phyloP scores from a whole-genome alignment of 2,888 invertebrate genomes.

The Branchipolynoe longqiensis region DNA sequence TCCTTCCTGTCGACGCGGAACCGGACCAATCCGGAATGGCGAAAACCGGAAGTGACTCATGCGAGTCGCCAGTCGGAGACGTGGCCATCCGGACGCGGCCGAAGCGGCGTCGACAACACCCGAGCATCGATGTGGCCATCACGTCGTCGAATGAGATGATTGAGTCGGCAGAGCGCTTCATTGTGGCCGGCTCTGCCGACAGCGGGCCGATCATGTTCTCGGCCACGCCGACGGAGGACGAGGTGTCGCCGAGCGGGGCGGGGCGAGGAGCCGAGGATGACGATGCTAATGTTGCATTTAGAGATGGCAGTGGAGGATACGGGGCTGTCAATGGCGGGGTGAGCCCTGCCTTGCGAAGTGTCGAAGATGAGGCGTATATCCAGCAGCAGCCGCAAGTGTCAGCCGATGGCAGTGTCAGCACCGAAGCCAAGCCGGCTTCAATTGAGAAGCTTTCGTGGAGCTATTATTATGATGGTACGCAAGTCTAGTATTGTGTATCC shows the following conservation, averaged over 20 bases:
- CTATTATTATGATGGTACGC: constrained; percentile 56
- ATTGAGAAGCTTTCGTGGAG: constrained; percentile 24
- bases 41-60: not conserved
- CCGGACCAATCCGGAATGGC: not conserved
- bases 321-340: not conserved
- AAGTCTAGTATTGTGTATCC: not conserved
- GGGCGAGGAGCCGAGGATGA: not conserved
- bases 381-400: constrained; percentile 18
- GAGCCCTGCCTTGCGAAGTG: not conserved
- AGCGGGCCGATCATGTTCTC: constrained; percentile 37
- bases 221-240: not conserved
- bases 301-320: not conserved
- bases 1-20: not conserved
- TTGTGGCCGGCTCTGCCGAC: constrained; percentile 53
- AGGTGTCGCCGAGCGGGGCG: not conserved
- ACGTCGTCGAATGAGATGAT: constrained; percentile 65
- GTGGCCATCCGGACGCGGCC: not conserved
- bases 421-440: not conserved
- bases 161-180: constrained; percentile 66
- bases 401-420: not conserved
- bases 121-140: constrained; percentile 4
- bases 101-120: constrained; percentile 4
- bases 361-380: not conserved
- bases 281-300: not conserved
- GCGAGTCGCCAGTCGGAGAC: not conserved